A percentile compares a stretch with the other conserved stretches of the same genome.
phyloP scores from a whole-genome alignment of 2,113 vertebrate species.

The Bettongia penicillata region DNA sequence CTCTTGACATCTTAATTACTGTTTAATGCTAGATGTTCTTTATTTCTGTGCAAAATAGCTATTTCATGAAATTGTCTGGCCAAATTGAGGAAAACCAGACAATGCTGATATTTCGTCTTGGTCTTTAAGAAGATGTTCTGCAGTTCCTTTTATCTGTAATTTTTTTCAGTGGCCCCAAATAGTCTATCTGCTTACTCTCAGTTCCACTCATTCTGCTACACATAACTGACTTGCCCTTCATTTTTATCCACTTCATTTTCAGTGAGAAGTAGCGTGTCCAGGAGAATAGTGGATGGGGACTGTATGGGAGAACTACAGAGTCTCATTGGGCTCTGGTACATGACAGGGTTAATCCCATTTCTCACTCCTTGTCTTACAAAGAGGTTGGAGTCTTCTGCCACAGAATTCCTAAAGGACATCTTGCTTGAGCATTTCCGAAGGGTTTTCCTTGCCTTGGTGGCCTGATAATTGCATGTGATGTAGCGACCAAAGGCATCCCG shows the following conservation, averaged over 20 bases:
- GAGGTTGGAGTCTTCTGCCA: conserved; percentile 92
- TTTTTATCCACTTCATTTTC: conserved; percentile 90
- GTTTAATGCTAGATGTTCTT: conserved; percentile 60
- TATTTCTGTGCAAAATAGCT: conserved; percentile 66
- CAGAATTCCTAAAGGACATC: conserved; percentile 89
- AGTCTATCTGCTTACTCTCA: conserved; percentile 43
- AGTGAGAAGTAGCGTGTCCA: conserved; percentile 90
- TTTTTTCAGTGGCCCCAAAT: conserved; percentile 64
- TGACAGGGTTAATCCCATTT: conserved; percentile 90
- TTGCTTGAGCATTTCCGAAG: conserved; percentile 84
- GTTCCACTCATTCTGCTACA: conserved; percentile 80
- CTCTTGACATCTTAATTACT: conserved; percentile 51
- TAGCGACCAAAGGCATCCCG: conserved; percentile 94
- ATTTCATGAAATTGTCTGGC: conserved; percentile 45
- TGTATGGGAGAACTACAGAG: conserved; percentile 85
- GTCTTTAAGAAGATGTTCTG: conserved; percentile 60
- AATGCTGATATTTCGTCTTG: conserved; percentile 39
- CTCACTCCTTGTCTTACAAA: conserved; percentile 92
- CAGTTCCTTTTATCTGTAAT: conserved; percentile 74
- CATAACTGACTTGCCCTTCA: conserved; percentile 91
- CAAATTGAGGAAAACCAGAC: conserved; percentile 62
- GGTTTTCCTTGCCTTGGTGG: conserved; percentile 76
- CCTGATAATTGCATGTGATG: conserved; percentile 93
- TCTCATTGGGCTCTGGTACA: conserved; percentile 91
- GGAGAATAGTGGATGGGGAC: conserved; percentile 84